phyloP scores from a whole-genome alignment of 35 echinoderm and acorn worm species.

The Hemicentrotus pulcherrimus region DNA sequence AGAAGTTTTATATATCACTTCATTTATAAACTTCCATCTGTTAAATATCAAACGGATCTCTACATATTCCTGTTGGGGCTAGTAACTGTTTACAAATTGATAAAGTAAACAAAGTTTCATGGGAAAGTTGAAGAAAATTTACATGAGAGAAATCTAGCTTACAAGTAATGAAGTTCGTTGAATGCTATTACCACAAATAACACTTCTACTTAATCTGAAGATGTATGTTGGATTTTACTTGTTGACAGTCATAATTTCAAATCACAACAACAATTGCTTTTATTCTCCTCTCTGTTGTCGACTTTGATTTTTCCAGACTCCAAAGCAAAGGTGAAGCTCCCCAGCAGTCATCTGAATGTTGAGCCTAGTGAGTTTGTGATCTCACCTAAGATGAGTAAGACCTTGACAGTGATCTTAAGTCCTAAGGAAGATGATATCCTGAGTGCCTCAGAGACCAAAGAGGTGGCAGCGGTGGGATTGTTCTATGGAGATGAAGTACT shows the following conservation, averaged over 20 bases:
- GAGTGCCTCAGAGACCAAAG: conserved; percentile 21
- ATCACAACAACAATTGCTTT: neutral
- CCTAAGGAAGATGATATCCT: conserved; percentile 56
- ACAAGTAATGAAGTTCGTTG: neutral
- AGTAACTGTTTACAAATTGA: too few relatives aligned
- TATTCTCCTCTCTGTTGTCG: neutral
- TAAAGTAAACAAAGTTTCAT: too few relatives aligned
- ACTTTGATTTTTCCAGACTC: conserved; percentile 33
- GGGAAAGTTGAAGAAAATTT: neutral
- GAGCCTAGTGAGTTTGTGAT: conserved; percentile 94
- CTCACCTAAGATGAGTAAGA: conserved; percentile 48
- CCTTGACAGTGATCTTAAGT: conserved; percentile 66
- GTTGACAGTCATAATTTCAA: neutral
- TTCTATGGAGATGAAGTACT: conserved; percentile 97
- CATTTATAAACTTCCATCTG: neutral
- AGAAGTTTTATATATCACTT: conserved; percentile 21
- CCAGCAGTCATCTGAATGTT: conserved; percentile 68
- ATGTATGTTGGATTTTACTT: neutral
- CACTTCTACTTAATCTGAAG: neutral
- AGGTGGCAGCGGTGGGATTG: conserved; percentile 78
- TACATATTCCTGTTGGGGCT: too few relatives aligned
- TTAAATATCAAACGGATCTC: too few relatives aligned
- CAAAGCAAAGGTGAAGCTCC: conserved; percentile 64
- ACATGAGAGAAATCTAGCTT: neutral
- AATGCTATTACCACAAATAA: neutral